These are phyloP conservation scores for Numenius phaeopus DNA, from an alignment of 2,797 vertebrate species.

Conservation along the genomic window DNA sequence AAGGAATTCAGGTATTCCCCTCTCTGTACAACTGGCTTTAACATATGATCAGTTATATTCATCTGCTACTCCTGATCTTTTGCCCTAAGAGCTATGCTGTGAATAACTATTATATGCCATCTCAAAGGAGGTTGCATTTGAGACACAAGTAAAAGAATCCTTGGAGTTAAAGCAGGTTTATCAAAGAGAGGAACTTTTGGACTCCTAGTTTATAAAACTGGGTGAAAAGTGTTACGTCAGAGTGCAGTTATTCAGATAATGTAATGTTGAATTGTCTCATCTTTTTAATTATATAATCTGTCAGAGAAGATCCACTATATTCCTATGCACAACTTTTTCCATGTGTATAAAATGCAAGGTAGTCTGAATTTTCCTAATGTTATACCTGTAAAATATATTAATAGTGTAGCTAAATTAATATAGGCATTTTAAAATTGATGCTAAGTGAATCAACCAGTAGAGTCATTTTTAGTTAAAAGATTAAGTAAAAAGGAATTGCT, in stretches of 20 bases:
- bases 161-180: not conserved
- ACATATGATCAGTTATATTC: not conserved
- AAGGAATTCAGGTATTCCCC: not conserved
- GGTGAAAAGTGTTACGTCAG: not conserved
- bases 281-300: not conserved
- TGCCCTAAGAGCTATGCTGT: not conserved
- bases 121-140: not conserved
- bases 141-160: not conserved
- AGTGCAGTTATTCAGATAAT: not conserved
- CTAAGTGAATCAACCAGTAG: slow-evolving; percentile 12
- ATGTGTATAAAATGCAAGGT: not conserved
- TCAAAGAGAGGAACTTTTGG: not conserved
- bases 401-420: not conserved
- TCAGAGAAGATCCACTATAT: not conserved
- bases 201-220: not conserved
- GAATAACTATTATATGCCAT: not conserved
- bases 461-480: not conserved
- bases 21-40: not conserved
- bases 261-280: not conserved
- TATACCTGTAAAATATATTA: not conserved
- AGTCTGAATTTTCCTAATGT: not conserved
- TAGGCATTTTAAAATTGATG: not conserved
- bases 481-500: slow-evolving; percentile 6
- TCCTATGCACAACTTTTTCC: not conserved
- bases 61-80: not conserved